Evolutionary conservation across 2,888 invertebrate genomes (phyloP), one percentile per base, ranked within the genome.

Genomic region (Mimas tiliae): DNA sequence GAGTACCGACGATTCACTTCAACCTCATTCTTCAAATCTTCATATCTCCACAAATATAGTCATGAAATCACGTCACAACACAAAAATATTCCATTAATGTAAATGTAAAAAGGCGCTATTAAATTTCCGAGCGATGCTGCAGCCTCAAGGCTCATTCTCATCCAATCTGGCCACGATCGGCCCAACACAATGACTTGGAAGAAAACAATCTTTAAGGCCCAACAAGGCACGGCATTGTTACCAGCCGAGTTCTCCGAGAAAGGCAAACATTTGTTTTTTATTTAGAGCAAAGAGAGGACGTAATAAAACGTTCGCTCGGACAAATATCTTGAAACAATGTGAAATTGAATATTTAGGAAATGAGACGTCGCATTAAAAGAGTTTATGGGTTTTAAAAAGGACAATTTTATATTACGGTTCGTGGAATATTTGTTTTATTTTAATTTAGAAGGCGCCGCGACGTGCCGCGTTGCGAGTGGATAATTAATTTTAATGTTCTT

Each of bases 131-230:
- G 70, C 71, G 21, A 68, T 70, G 73, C 69, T 68, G 72, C 74
- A 75, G 74, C 75, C 76, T 65, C 78, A 70, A 75, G 82, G 75
- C 79, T 84, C 81, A 86, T 84, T 84, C 81, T 79, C 80, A 81
- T 85, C 79, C 84, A 83, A 84, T 86, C 83, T 78, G 68, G 72
- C 74, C 69, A 70, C 81, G 82, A 85, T 83, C 80, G 80, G 75
- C 74, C 69, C 68, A 64, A 74, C 81, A 88, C 89, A 88, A 88
- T 88, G 81, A 85, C 72, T 76, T 68, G 84, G 84, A 86, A 87
- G 87, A 86, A 87, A 86, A 88, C 86, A 89, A 87, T 88, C 87
- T 88, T 84, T 76, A 73, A 78, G 72, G 74, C 75, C 53, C 58
- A 64, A 64, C 66, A 63, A 64, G 65, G 51, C 48, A 48, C 47